Percentiles rank a stretch among this genome's conserved stretches.
Evolutionary conservation across 2,113 vertebrate species (phyloP).

Genomic region (Hippocampus abdominalis): DNA sequence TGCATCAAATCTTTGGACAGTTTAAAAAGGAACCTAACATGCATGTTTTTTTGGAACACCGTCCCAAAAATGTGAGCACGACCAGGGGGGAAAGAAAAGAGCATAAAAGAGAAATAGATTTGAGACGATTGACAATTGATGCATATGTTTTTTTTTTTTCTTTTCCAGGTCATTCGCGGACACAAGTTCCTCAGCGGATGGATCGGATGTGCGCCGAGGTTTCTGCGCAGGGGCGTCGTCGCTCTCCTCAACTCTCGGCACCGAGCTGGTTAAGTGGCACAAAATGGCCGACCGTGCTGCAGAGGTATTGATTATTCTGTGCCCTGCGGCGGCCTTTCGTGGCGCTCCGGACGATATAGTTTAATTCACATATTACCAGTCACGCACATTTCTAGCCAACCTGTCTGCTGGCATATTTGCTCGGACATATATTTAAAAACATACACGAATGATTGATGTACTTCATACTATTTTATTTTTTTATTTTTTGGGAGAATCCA

Average conservation of each 20-base stretch:
- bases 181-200: background rate
- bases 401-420: background rate
- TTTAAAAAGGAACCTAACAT: no score
- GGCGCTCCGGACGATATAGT: background rate
- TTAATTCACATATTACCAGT: background rate
- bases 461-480: background rate
- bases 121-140: no score
- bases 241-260: background rate
- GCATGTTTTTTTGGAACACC: no score
- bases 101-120: no score
- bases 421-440: background rate
- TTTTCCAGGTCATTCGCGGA: background rate
- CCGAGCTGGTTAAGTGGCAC: background rate
- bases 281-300: background rate
- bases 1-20: no score
- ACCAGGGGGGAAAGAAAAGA: no score
- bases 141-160: background rate
- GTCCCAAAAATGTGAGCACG: no score
- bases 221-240: background rate
- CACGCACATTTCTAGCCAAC: background rate
- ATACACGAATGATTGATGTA: background rate
- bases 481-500: background rate
- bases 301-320: background rate
- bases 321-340: background rate
- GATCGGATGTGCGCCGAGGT: background rate